These are phyloP conservation scores for Galeruca laticollis DNA, from an alignment of 2,888 invertebrate species.

Conservation along the genomic window DNA sequence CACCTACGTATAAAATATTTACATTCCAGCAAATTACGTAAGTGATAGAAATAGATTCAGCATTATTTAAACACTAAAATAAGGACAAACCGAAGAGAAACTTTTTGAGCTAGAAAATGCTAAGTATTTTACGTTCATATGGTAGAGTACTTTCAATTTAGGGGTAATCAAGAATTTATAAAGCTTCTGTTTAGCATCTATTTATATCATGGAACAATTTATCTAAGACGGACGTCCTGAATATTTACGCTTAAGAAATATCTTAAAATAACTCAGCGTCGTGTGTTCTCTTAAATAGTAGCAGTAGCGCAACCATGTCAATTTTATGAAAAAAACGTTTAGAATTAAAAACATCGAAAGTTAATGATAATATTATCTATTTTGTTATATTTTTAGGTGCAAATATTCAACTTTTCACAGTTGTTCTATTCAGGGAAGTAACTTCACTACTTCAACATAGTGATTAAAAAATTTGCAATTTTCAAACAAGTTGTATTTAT, in stretches of 20 bases:
- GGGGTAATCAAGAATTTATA: conserved; percentile 51
- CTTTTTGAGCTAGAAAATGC: background rate
- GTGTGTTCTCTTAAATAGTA: conserved; percentile 53
- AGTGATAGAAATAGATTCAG: too few relatives aligned
- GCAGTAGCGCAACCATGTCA: conserved; percentile 46
- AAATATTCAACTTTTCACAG: too few relatives aligned
- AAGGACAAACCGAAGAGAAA: too few relatives aligned
- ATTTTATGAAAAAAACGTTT: background rate
- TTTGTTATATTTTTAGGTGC: too few relatives aligned
- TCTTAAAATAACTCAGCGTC: conserved; percentile 59
- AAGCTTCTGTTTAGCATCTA: conserved; percentile 53
- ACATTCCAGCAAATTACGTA: too few relatives aligned
- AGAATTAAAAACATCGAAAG: too few relatives aligned
- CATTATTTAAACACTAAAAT: background rate
- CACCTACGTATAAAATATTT: too few relatives aligned
- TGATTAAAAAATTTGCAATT: too few relatives aligned
- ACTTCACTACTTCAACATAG: too few relatives aligned
- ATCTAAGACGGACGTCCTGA: conserved; percentile 58
- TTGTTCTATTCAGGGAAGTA: too few relatives aligned
- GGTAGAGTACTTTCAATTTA: conserved; percentile 42
- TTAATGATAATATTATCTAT: too few relatives aligned
- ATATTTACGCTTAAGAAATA: conserved; percentile 59
- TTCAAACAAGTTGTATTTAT: too few relatives aligned
- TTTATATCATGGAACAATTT: conserved; percentile 55
- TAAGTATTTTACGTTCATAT: background rate